phyloP scores from a whole-genome alignment of 2,797 vertebrate species.

The Hyperoplus lanceolatus region DNA sequence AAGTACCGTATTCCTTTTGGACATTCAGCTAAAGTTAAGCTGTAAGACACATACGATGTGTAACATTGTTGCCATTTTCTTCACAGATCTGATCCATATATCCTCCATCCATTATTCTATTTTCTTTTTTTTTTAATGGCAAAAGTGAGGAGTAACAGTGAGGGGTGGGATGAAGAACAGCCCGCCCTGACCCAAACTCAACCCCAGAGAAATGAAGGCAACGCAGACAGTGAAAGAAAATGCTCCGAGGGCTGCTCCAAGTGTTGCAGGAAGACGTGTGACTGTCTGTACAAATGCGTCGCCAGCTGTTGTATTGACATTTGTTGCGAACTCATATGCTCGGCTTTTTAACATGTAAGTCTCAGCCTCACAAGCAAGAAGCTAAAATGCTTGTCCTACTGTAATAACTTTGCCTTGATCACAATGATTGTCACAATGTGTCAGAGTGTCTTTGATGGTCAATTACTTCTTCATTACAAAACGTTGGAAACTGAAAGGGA shows the following conservation, averaged over 20 bases:
- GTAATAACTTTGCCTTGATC: background rate
- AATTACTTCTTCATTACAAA: too few relatives aligned
- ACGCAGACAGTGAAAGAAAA: background rate
- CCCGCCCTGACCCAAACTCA: conserved; percentile 52
- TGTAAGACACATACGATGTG: background rate
- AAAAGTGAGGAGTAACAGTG: conserved; percentile 32
- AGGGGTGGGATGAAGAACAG: conserved; percentile 67
- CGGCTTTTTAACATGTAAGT: conserved; percentile 75
- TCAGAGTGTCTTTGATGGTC: too few relatives aligned
- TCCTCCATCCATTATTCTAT: background rate
- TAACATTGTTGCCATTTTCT: background rate
- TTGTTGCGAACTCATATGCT: conserved; percentile 57
- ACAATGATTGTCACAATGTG: background rate
- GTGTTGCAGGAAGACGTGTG: conserved; percentile 71
- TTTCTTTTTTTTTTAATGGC: conserved; percentile 59
- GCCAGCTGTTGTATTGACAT: conserved; percentile 68
- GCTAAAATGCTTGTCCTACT: background rate
- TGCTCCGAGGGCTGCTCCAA: conserved; percentile 53
- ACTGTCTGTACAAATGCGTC: conserved; percentile 75
- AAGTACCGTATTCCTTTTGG: conserved; percentile 3
- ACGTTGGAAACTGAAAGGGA: too few relatives aligned
- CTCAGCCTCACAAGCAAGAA: background rate
- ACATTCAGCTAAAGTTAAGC: background rate
- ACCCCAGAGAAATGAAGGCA: conserved; percentile 37
- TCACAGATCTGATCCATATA: conserved; percentile 34